Base-by-base conservation (phyloP, 1,140 invertebrate species). In the Brachionus plicatilis region DNA sequence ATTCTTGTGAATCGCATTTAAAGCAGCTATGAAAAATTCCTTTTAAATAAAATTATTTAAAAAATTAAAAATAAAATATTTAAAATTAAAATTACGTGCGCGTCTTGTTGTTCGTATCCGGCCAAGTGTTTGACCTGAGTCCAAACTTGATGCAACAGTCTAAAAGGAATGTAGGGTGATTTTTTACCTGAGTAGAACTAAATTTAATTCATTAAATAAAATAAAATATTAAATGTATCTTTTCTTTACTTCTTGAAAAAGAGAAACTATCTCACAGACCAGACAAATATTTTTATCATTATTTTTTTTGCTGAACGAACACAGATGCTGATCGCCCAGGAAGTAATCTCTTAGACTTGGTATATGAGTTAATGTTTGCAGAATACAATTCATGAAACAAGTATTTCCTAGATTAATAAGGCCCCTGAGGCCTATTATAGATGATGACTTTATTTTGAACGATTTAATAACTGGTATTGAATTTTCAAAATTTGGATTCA, bases 321-420 rank as follows among this genome's bases (percentile, higher is more conserved):
- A 82, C n/a, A 82, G 20, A 17, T 98, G 96, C 86, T 93, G 92
- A 89, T 98, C 96, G 56, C 95, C 93, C 85, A 99, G 92, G 88
- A 99, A 98, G 90, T 96, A 99, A 88, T 99, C 96, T 85, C 96
- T 90, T 79, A 99, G 90, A 20, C 98, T 89, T 1, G 96, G 96
- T 6, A 96, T 98, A 88, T 99, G 96, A 66, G 95, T 95, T 84
- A 99, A 88, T 1, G 95, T 94, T 91, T 99, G 97, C 8, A 98
- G 93, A 87, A 98, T 97, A 88, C 95, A 96, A 89, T 97, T 99
- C 95, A 99, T 97, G 88, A 98, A 99, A 90, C 97, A 99, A 1
- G 97, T 98, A 85, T 96, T 95, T n/a, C 97, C 96, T 86, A 99
- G 91, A 91, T 99, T 99, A 85, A 98, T 93, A 27, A 99, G 91